These are phyloP conservation scores for Cydia fagiglandana DNA, from an alignment of 1,140 invertebrate genomes.

Conservation along the genomic window DNA sequence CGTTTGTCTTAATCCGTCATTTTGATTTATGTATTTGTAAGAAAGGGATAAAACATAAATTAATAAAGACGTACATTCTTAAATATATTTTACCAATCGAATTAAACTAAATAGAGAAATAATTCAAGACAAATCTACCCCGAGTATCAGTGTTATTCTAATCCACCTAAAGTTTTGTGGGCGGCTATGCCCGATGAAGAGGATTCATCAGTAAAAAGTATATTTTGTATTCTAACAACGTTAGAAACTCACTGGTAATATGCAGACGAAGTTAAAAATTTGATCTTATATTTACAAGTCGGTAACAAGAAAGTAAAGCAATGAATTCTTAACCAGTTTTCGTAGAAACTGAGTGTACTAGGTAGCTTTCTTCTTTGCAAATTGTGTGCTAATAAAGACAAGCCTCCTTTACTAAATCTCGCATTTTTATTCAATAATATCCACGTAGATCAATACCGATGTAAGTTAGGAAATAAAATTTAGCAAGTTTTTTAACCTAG, in stretches of 20 bases:
- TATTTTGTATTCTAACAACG: not conserved
- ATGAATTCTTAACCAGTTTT: not conserved
- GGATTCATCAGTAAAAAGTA: not conserved
- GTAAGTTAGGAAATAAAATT: no score
- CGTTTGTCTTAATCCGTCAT: no score
- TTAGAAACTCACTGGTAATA: not conserved
- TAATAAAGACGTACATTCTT: no score
- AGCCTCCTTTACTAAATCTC: not conserved
- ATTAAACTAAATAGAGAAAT: no score
- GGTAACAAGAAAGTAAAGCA: conserved; percentile 5
- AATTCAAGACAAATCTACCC: no score
- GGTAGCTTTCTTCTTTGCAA: not conserved
- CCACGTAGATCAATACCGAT: no score
- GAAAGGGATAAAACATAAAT: no score
- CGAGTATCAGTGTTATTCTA: not conserved
- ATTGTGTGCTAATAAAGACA: not conserved
- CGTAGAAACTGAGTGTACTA: not conserved
- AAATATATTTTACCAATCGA: no score
- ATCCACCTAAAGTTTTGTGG: not conserved
- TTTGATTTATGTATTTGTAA: no score
- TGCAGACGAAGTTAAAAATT: conserved; percentile 6
- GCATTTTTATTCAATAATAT: not conserved
- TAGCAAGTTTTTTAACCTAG: no score
- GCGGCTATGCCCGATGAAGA: not conserved
- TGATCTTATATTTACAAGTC: not conserved